Evolutionary conservation across 2,113 vertebrate genomes (phyloP).

Genomic region (Naja naja): DNA sequence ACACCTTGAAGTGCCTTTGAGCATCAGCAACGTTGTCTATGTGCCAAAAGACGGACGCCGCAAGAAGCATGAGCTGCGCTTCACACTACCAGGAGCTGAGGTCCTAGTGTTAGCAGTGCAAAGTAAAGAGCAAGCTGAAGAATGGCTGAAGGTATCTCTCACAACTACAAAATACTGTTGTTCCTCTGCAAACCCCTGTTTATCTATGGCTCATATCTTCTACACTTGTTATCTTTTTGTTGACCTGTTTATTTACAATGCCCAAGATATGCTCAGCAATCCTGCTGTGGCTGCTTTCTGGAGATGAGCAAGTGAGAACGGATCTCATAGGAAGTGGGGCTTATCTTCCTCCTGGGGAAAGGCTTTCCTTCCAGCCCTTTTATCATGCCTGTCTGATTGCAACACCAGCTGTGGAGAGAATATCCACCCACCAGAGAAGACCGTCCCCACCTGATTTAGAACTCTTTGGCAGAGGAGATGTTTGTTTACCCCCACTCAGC

Average conservation of each 20-base stretch:
- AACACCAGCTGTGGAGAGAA: not conserved
- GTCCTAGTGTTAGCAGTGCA: constrained; percentile 91
- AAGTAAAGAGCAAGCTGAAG: constrained; percentile 94
- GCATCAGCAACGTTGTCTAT: constrained; percentile 85
- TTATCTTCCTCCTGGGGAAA: not conserved
- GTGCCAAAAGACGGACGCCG: constrained; percentile 91
- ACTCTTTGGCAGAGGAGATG: constrained; percentile 17
- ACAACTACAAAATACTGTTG: not conserved
- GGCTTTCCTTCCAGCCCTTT: constrained; percentile 15
- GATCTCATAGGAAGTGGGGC: not conserved
- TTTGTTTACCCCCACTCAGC: constrained; percentile 52
- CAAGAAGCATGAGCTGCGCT: constrained; percentile 94
- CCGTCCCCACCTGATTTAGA: constrained; percentile 27
- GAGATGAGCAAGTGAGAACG: not conserved
- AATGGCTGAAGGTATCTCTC: constrained; percentile 88
- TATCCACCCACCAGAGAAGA: constrained; percentile 1
- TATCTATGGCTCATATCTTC: not conserved
- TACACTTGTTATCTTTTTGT: not conserved
- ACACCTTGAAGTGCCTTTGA: constrained; percentile 81
- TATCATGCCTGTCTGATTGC: constrained; percentile 12
- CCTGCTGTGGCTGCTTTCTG: not conserved
- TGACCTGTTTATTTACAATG: not conserved
- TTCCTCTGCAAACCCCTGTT: not conserved
- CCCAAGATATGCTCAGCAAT: not conserved
- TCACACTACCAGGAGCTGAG: constrained; percentile 85